Conservation (phyloP, 1,140 invertebrate genomes). For the Drosophila novamexicana region DNA sequence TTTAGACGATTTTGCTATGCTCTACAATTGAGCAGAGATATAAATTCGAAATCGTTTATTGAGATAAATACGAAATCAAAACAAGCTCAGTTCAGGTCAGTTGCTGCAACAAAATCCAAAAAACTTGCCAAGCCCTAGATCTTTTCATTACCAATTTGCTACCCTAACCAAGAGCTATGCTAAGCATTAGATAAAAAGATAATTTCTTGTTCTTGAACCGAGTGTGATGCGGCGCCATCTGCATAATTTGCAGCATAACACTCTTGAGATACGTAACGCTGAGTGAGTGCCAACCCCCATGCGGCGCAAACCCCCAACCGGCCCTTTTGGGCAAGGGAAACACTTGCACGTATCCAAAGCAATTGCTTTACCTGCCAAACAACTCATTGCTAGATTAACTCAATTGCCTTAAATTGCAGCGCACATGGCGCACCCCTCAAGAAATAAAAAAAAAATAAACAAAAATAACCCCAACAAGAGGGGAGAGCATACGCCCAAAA, state of each 20-base stretch:
- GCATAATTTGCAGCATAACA: conserved; percentile 53
- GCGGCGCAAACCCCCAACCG: background rate
- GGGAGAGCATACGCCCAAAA: conserved; percentile 15
- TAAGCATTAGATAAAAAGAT: background rate
- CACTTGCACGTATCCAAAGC: conserved; percentile 57
- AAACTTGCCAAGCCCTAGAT: background rate
- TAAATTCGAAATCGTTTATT: background rate
- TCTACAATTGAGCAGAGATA: conserved; percentile 8
- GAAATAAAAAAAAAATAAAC: conserved; percentile 22
- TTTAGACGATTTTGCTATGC: conserved; percentile 15
- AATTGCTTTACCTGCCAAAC: conserved; percentile 71
- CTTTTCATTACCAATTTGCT: conserved; percentile 2
- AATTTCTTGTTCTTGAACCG: background rate
- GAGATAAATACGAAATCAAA: background rate
- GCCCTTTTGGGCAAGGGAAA: conserved; percentile 43
- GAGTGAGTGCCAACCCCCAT: conserved; percentile 44
- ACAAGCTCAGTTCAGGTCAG: background rate
- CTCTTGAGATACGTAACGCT: conserved; percentile 36
- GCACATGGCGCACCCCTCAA: conserved; percentile 52
- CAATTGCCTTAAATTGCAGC: conserved; percentile 73
- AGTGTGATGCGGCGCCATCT: conserved; percentile 39
- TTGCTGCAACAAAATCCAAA: background rate
- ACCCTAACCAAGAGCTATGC: background rate
- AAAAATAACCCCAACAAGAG: conserved; percentile 17
- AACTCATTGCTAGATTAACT: conserved; percentile 79